Base-by-base conservation (phyloP, 92 coral and sea anemone genomes). In the Metridium senile region DNA sequence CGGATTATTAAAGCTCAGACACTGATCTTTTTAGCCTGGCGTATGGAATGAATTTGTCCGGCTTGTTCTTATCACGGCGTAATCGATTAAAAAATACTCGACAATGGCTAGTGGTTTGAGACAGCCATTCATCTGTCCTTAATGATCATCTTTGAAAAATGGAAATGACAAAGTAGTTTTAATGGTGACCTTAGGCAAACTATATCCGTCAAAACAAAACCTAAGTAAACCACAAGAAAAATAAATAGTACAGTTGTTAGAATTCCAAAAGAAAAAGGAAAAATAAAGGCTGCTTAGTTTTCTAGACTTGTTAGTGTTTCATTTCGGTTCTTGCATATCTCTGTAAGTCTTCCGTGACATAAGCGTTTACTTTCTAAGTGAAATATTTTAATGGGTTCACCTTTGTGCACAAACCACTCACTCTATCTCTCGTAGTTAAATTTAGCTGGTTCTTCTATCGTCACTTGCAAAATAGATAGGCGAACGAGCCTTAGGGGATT, bases 301-400 rank as follows among this genome's bases (percentile, higher is more conserved):
- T 4, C 49, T 39, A 39, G 8, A 39, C 13, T 39, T 6, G 6
- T 39, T 13, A 39, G 49, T 39, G 6, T 13, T 39, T 4, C 49
- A 39, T 39, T 39, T 13, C 49, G 8, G 6, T 39, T 39, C 13
- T 39, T 39, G 49, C 49, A 43, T 43, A 8, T 20, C 26, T 25
- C 20, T 58, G 68, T 0, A 9, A 28, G 78, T 17, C 11, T 73
- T 73, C 21, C 78, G 78, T 73, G 78, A 73, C 78, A 73, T 18
- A 33, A 33, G 56, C 66, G 33, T 73, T 58, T 57, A 32, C 78
- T 49, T 23, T 58, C 46, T 23, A 73, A 73, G 57, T 33, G 78
- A 73, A 73, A 45, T 58, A n/a, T 58, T 58, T 73, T 73, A 58
- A 73, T 73, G 30, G 33, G 10, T 39, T 73, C 67, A 73, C 78